These are phyloP conservation scores for Balaeniceps rex DNA, from an alignment of 2,113 vertebrate species.

Conservation along the genomic window DNA sequence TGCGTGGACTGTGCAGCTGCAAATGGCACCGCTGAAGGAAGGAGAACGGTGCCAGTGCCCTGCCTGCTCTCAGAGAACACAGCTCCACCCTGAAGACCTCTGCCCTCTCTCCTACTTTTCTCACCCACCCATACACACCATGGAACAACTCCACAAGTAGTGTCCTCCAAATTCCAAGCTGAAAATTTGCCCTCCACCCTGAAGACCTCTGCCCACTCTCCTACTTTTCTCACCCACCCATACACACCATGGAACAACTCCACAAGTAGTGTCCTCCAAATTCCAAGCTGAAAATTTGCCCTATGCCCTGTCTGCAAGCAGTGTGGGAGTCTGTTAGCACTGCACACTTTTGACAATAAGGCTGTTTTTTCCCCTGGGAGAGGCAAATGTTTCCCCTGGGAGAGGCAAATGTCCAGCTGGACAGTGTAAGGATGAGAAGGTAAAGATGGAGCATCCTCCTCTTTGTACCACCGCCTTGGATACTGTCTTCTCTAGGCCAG, in stretches of 20 bases:
- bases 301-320: neutral
- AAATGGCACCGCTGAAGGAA: neutral
- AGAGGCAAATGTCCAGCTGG: neutral
- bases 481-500: neutral
- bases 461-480: neutral
- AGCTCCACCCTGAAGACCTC: neutral
- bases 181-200: neutral
- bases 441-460: neutral
- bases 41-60: accelerated
- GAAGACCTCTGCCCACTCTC: neutral
- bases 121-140: neutral
- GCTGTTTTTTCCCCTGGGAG: neutral
- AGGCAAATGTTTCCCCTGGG: neutral
- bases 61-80: neutral
- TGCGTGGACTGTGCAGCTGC: neutral
- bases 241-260: neutral
- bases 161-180: neutral
- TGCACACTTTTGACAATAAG: neutral
- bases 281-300: neutral
- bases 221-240: neutral
- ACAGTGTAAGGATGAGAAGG: neutral
- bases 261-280: neutral
- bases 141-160: neutral
- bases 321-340: neutral
- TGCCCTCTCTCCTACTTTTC: neutral